These are phyloP conservation scores for Menura novaehollandiae DNA, from an alignment of 2,113 vertebrate genomes.

Conservation along the genomic window DNA sequence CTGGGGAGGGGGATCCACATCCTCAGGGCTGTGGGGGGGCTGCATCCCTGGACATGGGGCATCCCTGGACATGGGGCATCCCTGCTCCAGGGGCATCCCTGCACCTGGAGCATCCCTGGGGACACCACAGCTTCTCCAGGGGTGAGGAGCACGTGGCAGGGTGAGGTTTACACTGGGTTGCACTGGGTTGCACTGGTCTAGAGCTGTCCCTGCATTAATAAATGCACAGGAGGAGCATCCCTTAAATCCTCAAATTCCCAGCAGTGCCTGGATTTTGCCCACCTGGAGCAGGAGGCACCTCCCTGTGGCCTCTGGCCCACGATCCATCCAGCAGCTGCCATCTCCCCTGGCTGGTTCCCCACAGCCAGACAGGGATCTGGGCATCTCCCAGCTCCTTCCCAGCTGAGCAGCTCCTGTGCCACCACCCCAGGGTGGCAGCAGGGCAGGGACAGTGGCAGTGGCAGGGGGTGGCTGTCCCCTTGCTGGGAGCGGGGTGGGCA, in stretches of 20 bases:
- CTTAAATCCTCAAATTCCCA: not conserved
- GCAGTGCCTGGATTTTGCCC: not conserved
- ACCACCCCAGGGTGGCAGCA: not conserved
- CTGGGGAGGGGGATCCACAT: not conserved
- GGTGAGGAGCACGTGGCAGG: not conserved
- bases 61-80: too few species aligned
- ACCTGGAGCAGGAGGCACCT: not conserved
- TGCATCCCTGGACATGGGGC: rapidly evolving
- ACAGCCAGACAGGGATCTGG: not conserved
- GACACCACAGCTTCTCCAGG: not conserved
- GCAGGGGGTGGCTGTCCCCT: not conserved
- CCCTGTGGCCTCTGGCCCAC: not conserved
- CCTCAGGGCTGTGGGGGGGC: rapidly evolving
- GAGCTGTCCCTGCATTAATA: not conserved
- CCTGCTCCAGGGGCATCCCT: rapidly evolving
- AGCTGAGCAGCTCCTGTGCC: not conserved
- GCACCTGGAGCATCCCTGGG: not conserved
- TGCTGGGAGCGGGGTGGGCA: not conserved
- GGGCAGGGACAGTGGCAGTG: not conserved
- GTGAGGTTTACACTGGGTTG: not conserved
- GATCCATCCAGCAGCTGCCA: not conserved
- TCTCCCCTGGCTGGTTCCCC: not conserved
- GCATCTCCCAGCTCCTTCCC: not conserved
- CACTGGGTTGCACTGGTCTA: too few species aligned
- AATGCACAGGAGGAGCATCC: not conserved